A percentile compares a stretch with the other conserved stretches of the same genome.
Conservation (phyloP, 2,113 vertebrate genomes). For the Ailurus styani region DNA sequence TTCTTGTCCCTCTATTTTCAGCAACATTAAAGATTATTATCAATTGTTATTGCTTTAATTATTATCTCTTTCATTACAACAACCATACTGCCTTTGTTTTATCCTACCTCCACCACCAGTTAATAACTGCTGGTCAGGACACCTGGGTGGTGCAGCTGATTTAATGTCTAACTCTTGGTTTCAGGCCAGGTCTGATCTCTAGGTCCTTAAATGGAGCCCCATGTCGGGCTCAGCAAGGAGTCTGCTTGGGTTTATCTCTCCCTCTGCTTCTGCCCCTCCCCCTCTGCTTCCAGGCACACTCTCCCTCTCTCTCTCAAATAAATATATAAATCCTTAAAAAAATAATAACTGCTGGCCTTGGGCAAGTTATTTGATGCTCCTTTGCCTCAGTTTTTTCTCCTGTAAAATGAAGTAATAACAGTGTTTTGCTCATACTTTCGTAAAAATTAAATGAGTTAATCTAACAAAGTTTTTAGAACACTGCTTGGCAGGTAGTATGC, state of each 20-base stretch:
- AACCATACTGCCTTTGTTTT: neutral
- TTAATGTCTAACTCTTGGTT: neutral
- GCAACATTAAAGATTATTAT: neutral
- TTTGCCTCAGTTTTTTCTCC: neutral
- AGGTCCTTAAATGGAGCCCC: neutral
- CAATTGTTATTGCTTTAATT: neutral
- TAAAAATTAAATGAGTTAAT: neutral
- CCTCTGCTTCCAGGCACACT: neutral
- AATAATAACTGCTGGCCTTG: neutral
- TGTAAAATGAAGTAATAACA: neutral
- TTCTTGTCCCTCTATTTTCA: neutral
- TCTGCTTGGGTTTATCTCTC: neutral
- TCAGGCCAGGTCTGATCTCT: neutral
- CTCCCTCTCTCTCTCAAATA: neutral
- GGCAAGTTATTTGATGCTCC: neutral
- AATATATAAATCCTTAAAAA: neutral
- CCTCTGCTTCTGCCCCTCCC: neutral
- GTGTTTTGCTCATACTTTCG: neutral
- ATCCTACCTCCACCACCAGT: neutral
- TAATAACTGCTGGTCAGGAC: neutral
- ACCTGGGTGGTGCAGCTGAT: neutral
- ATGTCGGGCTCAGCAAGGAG: neutral
- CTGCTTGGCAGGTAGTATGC: neutral
- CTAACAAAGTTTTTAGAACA: neutral
- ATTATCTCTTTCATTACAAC: neutral